phyloP scores from a whole-genome alignment of 2,888 invertebrate genomes.

The Drosophila paramelanica region DNA sequence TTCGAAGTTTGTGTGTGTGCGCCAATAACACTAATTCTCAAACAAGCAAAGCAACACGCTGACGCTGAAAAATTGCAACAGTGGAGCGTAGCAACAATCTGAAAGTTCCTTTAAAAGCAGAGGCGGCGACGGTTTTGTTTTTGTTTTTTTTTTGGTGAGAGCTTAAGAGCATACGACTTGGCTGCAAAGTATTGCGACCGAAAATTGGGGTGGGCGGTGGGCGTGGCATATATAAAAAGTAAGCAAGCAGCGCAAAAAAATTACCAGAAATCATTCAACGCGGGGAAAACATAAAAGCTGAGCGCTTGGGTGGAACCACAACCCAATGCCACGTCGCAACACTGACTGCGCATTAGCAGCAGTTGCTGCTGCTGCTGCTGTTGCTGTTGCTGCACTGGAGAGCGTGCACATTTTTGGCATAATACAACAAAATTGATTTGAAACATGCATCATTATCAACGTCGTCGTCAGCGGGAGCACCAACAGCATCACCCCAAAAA shows the following conservation, averaged over 20 bases:
- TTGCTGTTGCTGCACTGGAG: slow-evolving; percentile 36
- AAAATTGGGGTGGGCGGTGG: slow-evolving; percentile 7
- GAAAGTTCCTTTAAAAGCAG: slow-evolving; percentile 7
- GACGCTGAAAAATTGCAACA: slow-evolving; percentile 40
- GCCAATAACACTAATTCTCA: slow-evolving; percentile 63
- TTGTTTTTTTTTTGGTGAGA: not conserved
- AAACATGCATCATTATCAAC: slow-evolving; percentile 79
- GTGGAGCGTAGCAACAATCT: slow-evolving; percentile 7
- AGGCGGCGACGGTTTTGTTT: slow-evolving; percentile 12
- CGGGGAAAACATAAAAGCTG: slow-evolving; percentile 63
- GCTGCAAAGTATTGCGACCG: slow-evolving; percentile 61
- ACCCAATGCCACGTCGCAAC: slow-evolving; percentile 9
- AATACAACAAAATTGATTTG: slow-evolving; percentile 82
- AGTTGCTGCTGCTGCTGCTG: slow-evolving; percentile 9
- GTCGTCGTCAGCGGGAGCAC: slow-evolving; percentile 42
- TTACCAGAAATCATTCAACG: slow-evolving; percentile 67
- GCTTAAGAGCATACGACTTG: slow-evolving; percentile 58
- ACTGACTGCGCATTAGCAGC: slow-evolving; percentile 45
- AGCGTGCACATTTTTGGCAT: slow-evolving; percentile 72
- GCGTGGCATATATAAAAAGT: slow-evolving; percentile 43
- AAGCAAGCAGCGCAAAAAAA: slow-evolving; percentile 50
- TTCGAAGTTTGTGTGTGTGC: slow-evolving; percentile 15
- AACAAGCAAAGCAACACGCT: slow-evolving; percentile 30
- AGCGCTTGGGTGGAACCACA: slow-evolving; percentile 62
- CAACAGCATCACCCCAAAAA: slow-evolving; percentile 5